Evolutionary conservation across 2,888 invertebrate species (phyloP), one percentile per base, ranked within the genome.

Genomic region (Gisinianus flammeolus): DNA sequence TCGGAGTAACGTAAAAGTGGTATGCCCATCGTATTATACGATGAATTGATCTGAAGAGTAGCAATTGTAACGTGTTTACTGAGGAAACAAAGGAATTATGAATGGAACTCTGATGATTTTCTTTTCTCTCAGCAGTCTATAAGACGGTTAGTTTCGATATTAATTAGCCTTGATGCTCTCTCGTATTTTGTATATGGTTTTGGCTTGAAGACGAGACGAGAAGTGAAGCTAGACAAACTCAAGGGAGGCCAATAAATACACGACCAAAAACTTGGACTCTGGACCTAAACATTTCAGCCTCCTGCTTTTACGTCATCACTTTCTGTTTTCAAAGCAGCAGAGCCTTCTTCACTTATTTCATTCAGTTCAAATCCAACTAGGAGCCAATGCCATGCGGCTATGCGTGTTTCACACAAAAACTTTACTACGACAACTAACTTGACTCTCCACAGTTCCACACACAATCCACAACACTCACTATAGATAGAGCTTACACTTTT

Each of bases 11-110:
- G 44, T 22, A 62, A 10, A 26, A 64, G 64, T 44, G 52, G n/a
- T 58, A 30, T 62, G 33, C 62, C 77, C 77, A 77, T 77, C 77
- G 77, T 71, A 71, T 64, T 24, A 62, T 22, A 62, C 62, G 62
- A 62, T 62, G 62, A 26, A 26, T 62, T 26, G 62, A 16, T 62
- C 28, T 24, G 26, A 12, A 26, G 28, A 62, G 16, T n/a, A n/a
- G n/a, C n/a, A n/a, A n/a, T n/a, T n/a, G n/a, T n/a, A n/a, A n/a
- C n/a, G n/a, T n/a, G n/a, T n/a, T n/a, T n/a, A n/a, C n/a, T n/a
- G n/a, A n/a, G n/a, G n/a, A n/a, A n/a, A n/a, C n/a, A n/a, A n/a
- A n/a, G n/a, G n/a, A n/a, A n/a, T n/a, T n/a, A n/a, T 62, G 1
- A 62, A 10, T 5, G 28, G 4, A 26, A 28, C 24, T 5, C 16